Evolutionary conservation across 1,140 invertebrate genomes (phyloP), one percentile per base, ranked within the genome.

Genomic region (Medauroidea extradentata): DNA sequence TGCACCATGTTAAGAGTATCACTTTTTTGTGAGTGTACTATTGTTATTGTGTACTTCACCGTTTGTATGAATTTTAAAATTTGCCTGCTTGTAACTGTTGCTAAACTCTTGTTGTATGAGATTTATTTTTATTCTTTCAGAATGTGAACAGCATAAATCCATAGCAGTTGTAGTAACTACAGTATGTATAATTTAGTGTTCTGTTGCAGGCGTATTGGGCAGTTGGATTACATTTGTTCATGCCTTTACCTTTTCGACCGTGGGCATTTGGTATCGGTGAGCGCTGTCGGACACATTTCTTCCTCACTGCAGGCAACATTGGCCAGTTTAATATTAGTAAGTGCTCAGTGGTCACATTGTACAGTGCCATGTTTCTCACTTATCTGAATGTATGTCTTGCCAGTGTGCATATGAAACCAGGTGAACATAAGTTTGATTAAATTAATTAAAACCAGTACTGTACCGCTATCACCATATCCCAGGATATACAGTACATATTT

Each of bases 301-400:
- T 96, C 77, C 63, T 91, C 44, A 95, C 92, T 75, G 85, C 81
- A 48, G 93, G 93, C 53, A 92, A 90, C 70, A 77, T 91, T 53
- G 81, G 79, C 4, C 79, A 86, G 66, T 73, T 83, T 56, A 67
- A 75, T 41, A 72, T 75, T 59, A 69, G 80, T 82, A 71, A 73
- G 73, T 72, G n/a, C n/a, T n/a, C n/a, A n/a, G n/a, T n/a, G n/a
- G n/a, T n/a, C n/a, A n/a, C n/a, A n/a, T n/a, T n/a, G n/a, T n/a
- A n/a, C n/a, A n/a, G n/a, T 42, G 23, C 25, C 38, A 13, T 60
- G 27, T 34, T 41, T 23, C 14, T 58, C 25, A 13, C 38, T 56
- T 56, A 42, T 46, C 27, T 59, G 27, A 57, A 24, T n/a, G n/a
- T n/a, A n/a, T n/a, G n/a, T n/a, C n/a, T n/a, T n/a, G n/a, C n/a